These are phyloP conservation scores for Hemibagrus guttatus DNA, from an alignment of 2,797 vertebrate species.

Conservation along the genomic window DNA sequence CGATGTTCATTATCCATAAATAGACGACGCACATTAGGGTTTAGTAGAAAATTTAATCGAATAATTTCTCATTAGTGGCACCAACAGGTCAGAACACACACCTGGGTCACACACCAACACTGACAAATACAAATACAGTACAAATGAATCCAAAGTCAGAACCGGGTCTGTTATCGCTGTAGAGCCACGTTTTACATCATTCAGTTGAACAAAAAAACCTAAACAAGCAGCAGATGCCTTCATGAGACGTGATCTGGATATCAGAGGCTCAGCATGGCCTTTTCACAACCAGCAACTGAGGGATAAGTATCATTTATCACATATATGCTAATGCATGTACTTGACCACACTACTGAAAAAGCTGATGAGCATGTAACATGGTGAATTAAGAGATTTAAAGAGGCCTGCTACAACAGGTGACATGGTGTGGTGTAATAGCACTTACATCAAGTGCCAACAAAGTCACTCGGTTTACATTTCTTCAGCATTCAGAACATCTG, in stretches of 20 bases:
- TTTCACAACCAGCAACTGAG: constrained; percentile 12
- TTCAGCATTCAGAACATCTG: not conserved
- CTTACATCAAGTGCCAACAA: not conserved
- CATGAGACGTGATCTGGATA: not conserved
- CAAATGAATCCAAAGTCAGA: not conserved
- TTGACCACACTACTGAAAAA: not conserved
- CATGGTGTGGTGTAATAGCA: not conserved
- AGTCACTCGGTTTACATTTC: not conserved
- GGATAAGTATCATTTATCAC: constrained; percentile 28
- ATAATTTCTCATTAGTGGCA: not conserved
- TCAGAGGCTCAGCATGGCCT: not conserved
- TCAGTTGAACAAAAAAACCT: not conserved
- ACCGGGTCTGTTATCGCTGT: not conserved
- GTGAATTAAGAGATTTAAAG: not conserved
- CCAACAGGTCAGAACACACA: not conserved
- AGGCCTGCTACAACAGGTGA: not conserved
- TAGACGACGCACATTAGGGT: constrained; percentile 24
- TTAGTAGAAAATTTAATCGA: not conserved
- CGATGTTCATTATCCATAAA: constrained; percentile 72
- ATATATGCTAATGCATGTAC: constrained; percentile 16
- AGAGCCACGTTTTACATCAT: not conserved
- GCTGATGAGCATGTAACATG: not conserved
- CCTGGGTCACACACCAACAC: not conserved
- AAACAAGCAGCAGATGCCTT: constrained; percentile 1
- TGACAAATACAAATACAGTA: not conserved